phyloP scores from a whole-genome alignment of 2,797 vertebrate genomes.

The Siniperca undulata region DNA sequence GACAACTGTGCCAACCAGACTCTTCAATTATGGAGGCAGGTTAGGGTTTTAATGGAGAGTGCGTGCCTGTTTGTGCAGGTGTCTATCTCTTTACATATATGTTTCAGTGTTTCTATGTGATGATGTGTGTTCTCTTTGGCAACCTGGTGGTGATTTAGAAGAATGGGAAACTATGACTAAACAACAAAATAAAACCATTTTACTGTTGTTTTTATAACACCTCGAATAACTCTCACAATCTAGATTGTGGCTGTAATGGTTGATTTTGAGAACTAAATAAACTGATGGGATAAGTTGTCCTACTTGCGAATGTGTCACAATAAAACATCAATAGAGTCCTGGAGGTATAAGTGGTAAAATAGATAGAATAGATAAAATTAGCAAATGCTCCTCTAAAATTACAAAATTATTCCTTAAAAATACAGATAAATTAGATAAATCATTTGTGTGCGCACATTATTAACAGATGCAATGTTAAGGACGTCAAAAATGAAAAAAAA shows the following conservation, averaged over 20 bases:
- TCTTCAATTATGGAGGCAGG: constrained; percentile 74
- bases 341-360: background rate
- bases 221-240: background rate
- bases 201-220: background rate
- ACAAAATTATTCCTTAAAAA: background rate
- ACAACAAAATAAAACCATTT: background rate
- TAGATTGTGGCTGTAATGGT: background rate
- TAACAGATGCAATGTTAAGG: background rate
- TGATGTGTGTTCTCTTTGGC: background rate
- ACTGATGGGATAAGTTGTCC: background rate
- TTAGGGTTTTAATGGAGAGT: constrained; percentile 66
- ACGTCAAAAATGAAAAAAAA: background rate
- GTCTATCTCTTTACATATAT: background rate
- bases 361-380: background rate
- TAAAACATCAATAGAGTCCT: too few relatives aligned
- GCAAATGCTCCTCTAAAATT: too few relatives aligned
- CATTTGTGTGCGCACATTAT: background rate
- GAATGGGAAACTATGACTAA: background rate
- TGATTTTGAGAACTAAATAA: background rate
- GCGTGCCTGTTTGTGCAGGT: constrained; percentile 34
- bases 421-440: background rate
- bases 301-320: background rate
- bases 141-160: background rate
- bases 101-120: background rate
- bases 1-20: constrained; percentile 42